These are phyloP conservation scores for Porites divaricata DNA, from an alignment of 92 coral and sea anemone species.

Conservation along the genomic window DNA sequence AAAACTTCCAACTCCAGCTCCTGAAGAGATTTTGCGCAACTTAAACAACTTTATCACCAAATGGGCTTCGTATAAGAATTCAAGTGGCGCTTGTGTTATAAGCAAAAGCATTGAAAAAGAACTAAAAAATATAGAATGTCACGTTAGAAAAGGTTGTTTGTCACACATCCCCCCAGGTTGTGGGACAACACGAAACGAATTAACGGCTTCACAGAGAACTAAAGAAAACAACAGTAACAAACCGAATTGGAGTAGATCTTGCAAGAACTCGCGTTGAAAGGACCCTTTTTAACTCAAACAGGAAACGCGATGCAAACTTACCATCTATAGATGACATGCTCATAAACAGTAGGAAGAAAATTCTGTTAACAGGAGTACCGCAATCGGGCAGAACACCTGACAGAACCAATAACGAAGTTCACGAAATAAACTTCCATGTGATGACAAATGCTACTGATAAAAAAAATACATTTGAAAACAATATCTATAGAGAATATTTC, in stretches of 20 bases:
- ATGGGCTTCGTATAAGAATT: slow-evolving; percentile 21
- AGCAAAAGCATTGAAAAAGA: slow-evolving; percentile 41
- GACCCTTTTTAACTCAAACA: background rate
- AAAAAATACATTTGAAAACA: slow-evolving; percentile 18
- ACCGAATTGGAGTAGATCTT: slow-evolving; percentile 54
- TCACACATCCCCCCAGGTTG: slow-evolving; percentile 46
- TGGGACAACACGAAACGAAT: slow-evolving; percentile 51
- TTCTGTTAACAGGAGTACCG: no score
- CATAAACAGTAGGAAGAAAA: no score
- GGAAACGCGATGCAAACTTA: background rate
- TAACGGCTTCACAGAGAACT: slow-evolving; percentile 42
- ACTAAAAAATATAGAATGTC: slow-evolving; percentile 27
- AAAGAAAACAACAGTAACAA: slow-evolving; percentile 32
- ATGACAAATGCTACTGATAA: background rate
- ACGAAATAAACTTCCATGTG: no score
- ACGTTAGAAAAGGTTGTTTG: slow-evolving; percentile 49
- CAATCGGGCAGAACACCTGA: no score
- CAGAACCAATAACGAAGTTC: no score
- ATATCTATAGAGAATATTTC: slow-evolving; percentile 2
- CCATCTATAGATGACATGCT: no score
- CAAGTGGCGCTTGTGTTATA: slow-evolving; percentile 15
- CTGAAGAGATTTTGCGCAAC: no score
- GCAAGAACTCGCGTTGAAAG: no score
- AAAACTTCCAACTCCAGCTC: no score
- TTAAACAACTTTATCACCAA: no score